Evolutionary conservation across 2,113 vertebrate genomes (phyloP).

Genomic region (Erythrocebus patas): DNA sequence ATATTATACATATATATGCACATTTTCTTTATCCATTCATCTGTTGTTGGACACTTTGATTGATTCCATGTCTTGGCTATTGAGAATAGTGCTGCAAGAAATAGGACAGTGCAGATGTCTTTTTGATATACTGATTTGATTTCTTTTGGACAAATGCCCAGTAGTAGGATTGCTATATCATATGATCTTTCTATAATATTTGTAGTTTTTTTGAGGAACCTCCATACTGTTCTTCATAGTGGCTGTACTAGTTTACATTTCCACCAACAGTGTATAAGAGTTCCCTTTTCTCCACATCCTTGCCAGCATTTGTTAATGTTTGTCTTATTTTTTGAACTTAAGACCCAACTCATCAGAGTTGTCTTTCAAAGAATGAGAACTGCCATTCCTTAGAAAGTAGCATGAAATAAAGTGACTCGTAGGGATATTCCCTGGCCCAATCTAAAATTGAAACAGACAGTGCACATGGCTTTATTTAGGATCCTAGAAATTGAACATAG

Average conservation of each 20-base stretch:
- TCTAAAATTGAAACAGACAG: slow-evolving; percentile 45
- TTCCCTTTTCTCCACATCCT: not conserved
- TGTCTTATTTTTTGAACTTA: not conserved
- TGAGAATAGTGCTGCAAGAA: not conserved
- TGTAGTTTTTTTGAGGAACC: not conserved
- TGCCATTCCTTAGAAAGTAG: not conserved
- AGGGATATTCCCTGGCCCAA: slow-evolving; percentile 3
- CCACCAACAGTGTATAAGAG: not conserved
- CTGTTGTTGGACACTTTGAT: not conserved
- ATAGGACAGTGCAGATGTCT: not conserved
- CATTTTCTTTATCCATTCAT: not conserved
- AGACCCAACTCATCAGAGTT: not conserved
- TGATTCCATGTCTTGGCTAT: not conserved
- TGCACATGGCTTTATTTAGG: slow-evolving; percentile 52
- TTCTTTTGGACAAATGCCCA: not conserved
- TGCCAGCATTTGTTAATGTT: not conserved
- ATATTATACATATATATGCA: not conserved
- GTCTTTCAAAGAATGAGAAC: not conserved
- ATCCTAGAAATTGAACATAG: slow-evolving; percentile 41
- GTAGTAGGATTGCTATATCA: not conserved
- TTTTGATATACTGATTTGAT: not conserved
- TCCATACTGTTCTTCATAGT: not conserved
- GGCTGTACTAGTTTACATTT: not conserved
- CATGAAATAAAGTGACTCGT: slow-evolving; percentile 25
- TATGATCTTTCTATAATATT: not conserved